Evolutionary conservation across 2,797 vertebrate species (phyloP).

Genomic region (Pygocentrus nattereri): DNA sequence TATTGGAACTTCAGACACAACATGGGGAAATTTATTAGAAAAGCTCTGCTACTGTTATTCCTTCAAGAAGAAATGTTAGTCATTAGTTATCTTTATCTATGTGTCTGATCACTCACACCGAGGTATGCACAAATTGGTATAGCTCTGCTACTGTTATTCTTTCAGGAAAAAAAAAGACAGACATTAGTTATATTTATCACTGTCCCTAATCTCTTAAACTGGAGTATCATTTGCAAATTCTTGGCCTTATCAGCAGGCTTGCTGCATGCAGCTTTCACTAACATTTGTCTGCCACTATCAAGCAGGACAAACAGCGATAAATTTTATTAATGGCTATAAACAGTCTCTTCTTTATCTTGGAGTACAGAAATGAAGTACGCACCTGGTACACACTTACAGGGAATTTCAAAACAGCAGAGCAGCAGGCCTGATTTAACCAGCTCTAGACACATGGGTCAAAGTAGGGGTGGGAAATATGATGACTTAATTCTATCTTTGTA

Average conservation of each 20-base stretch:
- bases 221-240: slow-evolving; percentile 1
- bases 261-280: background rate
- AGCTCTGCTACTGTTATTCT: slow-evolving; percentile 1
- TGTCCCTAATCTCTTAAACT: background rate
- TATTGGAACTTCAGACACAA: background rate
- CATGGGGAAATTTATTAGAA: background rate
- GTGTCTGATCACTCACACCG: background rate
- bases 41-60: background rate
- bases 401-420: background rate
- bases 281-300: background rate
- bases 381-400: background rate
- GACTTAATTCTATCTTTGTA: background rate
- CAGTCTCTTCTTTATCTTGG: background rate
- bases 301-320: background rate
- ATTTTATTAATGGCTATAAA: slow-evolving; percentile 9
- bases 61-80: background rate
- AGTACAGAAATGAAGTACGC: background rate
- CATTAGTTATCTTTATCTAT: slow-evolving; percentile 4
- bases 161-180: too few relatives aligned
- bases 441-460: background rate
- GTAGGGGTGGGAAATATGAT: background rate
- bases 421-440: background rate
- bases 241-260: background rate
- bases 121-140: background rate
- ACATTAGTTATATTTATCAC: slow-evolving; percentile 9